Percentiles rank a stretch among this genome's conserved stretches.
phyloP scores from a whole-genome alignment of 2,113 vertebrate genomes.

The Halichoerus grypus region DNA sequence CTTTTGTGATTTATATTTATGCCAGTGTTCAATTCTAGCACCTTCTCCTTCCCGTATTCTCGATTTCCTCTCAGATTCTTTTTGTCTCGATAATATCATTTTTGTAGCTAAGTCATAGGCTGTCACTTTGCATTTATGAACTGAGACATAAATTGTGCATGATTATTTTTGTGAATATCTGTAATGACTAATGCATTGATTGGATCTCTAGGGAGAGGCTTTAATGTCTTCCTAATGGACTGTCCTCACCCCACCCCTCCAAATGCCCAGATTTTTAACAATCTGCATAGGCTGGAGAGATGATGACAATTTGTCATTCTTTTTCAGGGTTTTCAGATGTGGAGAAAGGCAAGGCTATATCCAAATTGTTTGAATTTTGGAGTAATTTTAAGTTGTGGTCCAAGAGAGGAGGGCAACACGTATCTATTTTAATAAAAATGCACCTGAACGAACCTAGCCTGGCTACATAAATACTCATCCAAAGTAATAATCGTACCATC shows the following conservation, averaged over 20 bases:
- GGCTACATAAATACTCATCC: not conserved
- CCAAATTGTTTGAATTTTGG: slow-evolving; percentile 41
- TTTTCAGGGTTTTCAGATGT: slow-evolving; percentile 40
- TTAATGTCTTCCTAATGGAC: slow-evolving; percentile 33
- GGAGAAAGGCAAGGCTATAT: slow-evolving; percentile 63
- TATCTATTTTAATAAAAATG: not conserved
- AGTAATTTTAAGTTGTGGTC: slow-evolving; percentile 56
- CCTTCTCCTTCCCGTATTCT: slow-evolving; percentile 62
- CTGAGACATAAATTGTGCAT: slow-evolving; percentile 28
- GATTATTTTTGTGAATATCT: slow-evolving; percentile 73
- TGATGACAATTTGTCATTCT: not conserved
- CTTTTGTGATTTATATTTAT: slow-evolving; percentile 77
- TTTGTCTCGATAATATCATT: slow-evolving; percentile 70
- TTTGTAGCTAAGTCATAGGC: slow-evolving; percentile 67
- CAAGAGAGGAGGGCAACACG: not conserved
- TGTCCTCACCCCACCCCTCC: not conserved
- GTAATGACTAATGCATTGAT: slow-evolving; percentile 61
- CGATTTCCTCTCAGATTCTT: slow-evolving; percentile 75
- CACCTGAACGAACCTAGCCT: not conserved
- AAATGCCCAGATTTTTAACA: not conserved
- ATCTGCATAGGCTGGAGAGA: slow-evolving; percentile 27
- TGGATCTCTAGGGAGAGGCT: not conserved
- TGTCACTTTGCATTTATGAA: slow-evolving; percentile 80
- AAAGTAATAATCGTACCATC: not conserved
- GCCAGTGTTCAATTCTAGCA: slow-evolving; percentile 65